Conservation (phyloP, 2,888 invertebrate species). For the Caradrina kadenii region DNA sequence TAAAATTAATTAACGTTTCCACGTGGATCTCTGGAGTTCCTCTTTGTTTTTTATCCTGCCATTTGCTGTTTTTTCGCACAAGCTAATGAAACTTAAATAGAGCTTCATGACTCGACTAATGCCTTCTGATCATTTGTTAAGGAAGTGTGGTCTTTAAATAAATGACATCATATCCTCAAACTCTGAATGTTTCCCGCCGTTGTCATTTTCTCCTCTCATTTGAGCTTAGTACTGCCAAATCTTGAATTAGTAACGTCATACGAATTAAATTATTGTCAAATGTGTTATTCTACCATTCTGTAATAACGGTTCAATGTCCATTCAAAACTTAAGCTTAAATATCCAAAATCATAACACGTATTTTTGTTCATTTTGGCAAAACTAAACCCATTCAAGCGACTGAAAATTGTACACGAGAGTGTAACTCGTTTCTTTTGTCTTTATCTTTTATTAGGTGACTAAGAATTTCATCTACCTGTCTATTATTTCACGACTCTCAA, state of each 20-base stretch:
- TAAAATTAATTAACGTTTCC: constrained; percentile 12
- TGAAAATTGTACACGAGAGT: neutral
- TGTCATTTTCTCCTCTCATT: neutral
- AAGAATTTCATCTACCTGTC: neutral
- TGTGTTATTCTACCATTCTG: too few relatives aligned
- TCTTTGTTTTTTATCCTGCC: constrained; percentile 22
- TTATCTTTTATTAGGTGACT: neutral
- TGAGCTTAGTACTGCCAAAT: too few relatives aligned
- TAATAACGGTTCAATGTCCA: too few relatives aligned
- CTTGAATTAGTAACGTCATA: too few relatives aligned
- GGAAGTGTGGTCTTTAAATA: constrained; percentile 13
- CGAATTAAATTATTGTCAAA: too few relatives aligned
- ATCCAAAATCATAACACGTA: too few relatives aligned
- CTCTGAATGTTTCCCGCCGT: constrained; percentile 3
- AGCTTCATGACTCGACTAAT: constrained; percentile 20
- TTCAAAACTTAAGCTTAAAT: too few relatives aligned
- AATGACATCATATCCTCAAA: constrained; percentile 23
- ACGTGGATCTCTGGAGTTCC: constrained; percentile 4
- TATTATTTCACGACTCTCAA: constrained; percentile 20
- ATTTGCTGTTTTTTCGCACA: constrained; percentile 8
- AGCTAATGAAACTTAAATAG: constrained; percentile 29
- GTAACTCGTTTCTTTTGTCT: neutral
- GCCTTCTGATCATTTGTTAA: constrained; percentile 5
- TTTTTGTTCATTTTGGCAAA: too few relatives aligned
- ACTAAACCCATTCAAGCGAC: too few relatives aligned